phyloP scores from a whole-genome alignment of 2,888 invertebrate species.

The Petrophora chlorosata region DNA sequence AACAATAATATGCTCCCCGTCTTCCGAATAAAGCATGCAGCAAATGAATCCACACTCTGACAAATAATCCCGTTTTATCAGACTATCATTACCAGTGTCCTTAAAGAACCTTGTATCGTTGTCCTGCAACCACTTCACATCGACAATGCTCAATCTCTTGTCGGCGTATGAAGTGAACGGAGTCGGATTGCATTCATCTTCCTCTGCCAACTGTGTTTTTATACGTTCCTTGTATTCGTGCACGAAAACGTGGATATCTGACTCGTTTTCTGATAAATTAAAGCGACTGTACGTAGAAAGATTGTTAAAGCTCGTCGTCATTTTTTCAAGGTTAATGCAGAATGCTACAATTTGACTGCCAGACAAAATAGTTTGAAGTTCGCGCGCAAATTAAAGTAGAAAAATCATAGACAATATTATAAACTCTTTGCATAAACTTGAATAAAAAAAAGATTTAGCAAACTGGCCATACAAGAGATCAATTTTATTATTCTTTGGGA shows the following conservation, averaged over 20 bases:
- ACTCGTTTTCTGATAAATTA: slow-evolving; percentile 51
- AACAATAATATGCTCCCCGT: slow-evolving; percentile 70
- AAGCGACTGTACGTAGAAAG: slow-evolving; percentile 53
- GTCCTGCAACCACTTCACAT: slow-evolving; percentile 57
- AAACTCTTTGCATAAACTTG: no score
- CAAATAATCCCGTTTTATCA: slow-evolving; percentile 51
- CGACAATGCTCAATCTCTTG: slow-evolving; percentile 40
- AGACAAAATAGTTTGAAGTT: no score
- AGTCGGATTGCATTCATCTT: slow-evolving; percentile 41
- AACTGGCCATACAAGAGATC: no score
- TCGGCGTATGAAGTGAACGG: slow-evolving; percentile 61
- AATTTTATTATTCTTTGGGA: no score
- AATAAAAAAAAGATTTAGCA: no score
- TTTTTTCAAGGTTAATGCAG: no score
- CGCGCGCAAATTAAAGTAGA: no score
- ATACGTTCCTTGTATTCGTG: slow-evolving; percentile 59
- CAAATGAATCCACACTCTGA: slow-evolving; percentile 60
- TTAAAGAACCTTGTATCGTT: slow-evolving; percentile 60
- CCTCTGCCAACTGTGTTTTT: slow-evolving; percentile 43
- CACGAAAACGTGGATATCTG: slow-evolving; percentile 62
- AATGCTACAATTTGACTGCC: no score
- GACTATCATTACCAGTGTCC: slow-evolving; percentile 55
- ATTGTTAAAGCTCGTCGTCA: slow-evolving; percentile 46
- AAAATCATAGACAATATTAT: no score
- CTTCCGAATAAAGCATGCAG: slow-evolving; percentile 65